These are phyloP conservation scores for Tachuris rubrigastra DNA, from an alignment of 2,113 vertebrate genomes.

Conservation along the genomic window DNA sequence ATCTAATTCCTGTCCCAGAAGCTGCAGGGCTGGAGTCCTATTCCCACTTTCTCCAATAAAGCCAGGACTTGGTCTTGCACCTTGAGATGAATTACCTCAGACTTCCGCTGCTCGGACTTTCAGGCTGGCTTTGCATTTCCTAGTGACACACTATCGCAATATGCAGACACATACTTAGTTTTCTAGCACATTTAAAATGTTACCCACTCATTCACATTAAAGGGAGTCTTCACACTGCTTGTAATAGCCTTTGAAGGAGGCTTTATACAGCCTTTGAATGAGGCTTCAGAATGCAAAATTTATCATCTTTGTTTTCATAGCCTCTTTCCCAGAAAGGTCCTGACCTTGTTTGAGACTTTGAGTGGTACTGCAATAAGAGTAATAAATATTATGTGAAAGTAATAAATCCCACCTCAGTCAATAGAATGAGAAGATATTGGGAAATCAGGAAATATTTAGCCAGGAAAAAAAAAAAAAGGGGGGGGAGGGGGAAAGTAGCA, in stretches of 20 bases:
- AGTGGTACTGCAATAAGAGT: background rate
- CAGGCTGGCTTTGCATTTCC: background rate
- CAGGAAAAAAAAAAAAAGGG: background rate
- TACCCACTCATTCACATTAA: background rate
- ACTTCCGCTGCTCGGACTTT: background rate
- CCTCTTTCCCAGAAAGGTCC: background rate
- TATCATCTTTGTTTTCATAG: background rate
- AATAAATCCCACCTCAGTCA: background rate
- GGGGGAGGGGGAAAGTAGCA: background rate
- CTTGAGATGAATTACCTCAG: background rate
- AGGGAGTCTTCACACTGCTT: background rate
- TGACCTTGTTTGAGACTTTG: background rate
- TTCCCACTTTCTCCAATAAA: background rate
- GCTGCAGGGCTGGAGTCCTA: background rate
- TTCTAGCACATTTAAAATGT: background rate
- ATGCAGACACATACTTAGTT: background rate
- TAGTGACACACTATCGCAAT: fast-evolving
- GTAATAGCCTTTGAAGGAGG: background rate
- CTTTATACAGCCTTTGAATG: background rate
- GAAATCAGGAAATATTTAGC: background rate
- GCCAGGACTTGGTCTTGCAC: background rate
- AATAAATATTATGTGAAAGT: background rate
- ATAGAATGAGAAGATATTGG: background rate
- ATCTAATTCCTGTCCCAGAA: background rate
- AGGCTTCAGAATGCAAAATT: background rate